Percentiles rank a stretch among this genome's conserved stretches.
phyloP scores from a whole-genome alignment of 2,888 invertebrate species.

The Allolobophora icterica region DNA sequence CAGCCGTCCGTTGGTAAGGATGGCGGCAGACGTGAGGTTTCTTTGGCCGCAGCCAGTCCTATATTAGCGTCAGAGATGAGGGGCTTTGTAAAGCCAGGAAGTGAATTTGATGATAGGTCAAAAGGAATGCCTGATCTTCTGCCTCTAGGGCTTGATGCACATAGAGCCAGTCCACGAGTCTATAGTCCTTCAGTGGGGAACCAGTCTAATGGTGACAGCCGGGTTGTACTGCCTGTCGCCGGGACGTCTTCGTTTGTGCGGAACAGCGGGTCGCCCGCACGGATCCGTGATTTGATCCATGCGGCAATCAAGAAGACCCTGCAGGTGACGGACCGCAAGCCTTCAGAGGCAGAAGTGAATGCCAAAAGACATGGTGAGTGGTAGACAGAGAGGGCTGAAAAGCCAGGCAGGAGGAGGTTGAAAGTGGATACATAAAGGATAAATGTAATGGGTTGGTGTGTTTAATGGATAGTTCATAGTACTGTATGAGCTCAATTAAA shows the following conservation, averaged over 20 bases:
- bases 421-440: background rate
- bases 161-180: background rate
- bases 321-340: conserved; percentile 14
- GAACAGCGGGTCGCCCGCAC: conserved; percentile 68
- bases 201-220: background rate
- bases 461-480: background rate
- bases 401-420: background rate
- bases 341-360: background rate
- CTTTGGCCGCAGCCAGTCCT: background rate
- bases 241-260: background rate
- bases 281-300: conserved; percentile 72
- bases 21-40: background rate
- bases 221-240: background rate
- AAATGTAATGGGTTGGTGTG: background rate
- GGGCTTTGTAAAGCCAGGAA: background rate
- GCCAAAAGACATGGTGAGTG: conserved; percentile 17
- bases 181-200: background rate
- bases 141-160: background rate
- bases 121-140: background rate
- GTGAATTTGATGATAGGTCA: conserved; percentile 22
- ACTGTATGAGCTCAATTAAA: background rate
- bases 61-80: background rate
- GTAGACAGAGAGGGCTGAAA: background rate
- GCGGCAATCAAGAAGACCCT: conserved; percentile 65
- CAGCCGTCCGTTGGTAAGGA: background rate